Percentiles rank a stretch among this genome's conserved stretches.
Conservation (phyloP, 2,113 vertebrate species). For the Rhinogobius similis region DNA sequence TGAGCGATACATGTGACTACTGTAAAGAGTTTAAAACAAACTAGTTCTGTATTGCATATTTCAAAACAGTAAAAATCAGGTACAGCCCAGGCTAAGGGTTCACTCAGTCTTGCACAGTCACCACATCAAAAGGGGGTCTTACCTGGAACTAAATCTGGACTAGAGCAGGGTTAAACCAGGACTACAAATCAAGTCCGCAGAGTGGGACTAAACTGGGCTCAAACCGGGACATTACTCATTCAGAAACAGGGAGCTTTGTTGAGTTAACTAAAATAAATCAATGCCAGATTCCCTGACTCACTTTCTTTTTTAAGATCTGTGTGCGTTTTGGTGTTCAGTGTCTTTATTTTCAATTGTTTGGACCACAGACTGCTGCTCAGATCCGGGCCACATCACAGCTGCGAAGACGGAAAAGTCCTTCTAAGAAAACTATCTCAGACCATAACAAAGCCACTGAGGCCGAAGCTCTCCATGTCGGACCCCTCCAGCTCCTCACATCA, state of each 20-base stretch:
- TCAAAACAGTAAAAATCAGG: no score
- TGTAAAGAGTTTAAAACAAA: no score
- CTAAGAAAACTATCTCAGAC: constrained; percentile 37
- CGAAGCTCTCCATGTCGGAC: constrained; percentile 35
- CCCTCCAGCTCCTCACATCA: constrained; percentile 37
- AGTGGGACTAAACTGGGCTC: neutral
- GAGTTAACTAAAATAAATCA: neutral
- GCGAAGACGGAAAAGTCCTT: constrained; percentile 17
- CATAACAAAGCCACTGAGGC: constrained; percentile 26
- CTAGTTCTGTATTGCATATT: no score
- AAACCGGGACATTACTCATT: neutral
- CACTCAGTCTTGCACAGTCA: no score
- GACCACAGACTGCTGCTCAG: constrained; percentile 1
- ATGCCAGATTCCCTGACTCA: neutral
- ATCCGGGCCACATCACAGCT: constrained; percentile 33
- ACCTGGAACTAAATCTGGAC: neutral
- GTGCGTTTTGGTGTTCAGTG: neutral
- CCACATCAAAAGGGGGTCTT: neutral
- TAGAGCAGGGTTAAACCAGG: neutral
- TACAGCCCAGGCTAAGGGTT: no score
- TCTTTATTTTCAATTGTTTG: neutral
- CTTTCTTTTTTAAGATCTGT: neutral
- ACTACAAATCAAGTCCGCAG: neutral
- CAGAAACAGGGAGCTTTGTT: neutral
- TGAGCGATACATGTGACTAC: no score